Evolutionary conservation across 2,888 invertebrate species (phyloP).

Genomic region (Drosophila barbarae): DNA sequence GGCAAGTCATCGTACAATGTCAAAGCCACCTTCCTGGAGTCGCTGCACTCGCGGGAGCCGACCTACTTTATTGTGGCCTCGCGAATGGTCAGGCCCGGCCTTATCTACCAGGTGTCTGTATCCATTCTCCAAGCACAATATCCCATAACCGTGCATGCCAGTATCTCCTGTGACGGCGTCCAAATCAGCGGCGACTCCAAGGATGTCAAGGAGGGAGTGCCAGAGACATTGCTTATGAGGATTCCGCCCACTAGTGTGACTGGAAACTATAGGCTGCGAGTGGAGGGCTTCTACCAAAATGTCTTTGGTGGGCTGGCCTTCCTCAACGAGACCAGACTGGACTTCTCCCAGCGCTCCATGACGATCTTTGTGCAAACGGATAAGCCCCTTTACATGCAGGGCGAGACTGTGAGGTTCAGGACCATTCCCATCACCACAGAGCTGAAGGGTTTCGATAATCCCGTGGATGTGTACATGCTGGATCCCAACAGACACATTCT

Average conservation of each 20-base stretch:
- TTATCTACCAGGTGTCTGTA: conserved; percentile 92
- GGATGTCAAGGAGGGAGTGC: conserved; percentile 90
- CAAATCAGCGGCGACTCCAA: conserved; percentile 91
- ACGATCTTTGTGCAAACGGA: conserved; percentile 97
- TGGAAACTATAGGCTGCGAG: conserved; percentile 90
- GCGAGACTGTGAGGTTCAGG: conserved; percentile 93
- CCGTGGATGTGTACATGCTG: conserved; percentile 94
- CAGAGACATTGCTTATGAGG: conserved; percentile 93
- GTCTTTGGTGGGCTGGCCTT: conserved; percentile 92
- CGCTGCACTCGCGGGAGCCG: conserved; percentile 74
- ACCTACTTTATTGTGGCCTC: conserved; percentile 96
- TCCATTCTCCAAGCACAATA: conserved; percentile 89
- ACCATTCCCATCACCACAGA: conserved; percentile 96
- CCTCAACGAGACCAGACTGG: conserved; percentile 90
- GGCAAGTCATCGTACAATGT: conserved; percentile 75
- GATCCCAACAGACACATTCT: conserved; percentile 93
- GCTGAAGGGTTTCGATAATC: conserved; percentile 92
- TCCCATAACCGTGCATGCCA: conserved; percentile 91
- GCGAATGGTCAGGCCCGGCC: conserved; percentile 93
- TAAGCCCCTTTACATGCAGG: conserved; percentile 96
- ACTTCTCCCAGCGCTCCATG: conserved; percentile 94
- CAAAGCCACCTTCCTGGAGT: conserved; percentile 73
- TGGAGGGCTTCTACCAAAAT: conserved; percentile 87
- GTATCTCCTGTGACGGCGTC: conserved; percentile 93
- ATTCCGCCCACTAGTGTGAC: conserved; percentile 91